These are phyloP conservation scores for Laothoe populi DNA, from an alignment of 2,888 invertebrate genomes.

Conservation along the genomic window DNA sequence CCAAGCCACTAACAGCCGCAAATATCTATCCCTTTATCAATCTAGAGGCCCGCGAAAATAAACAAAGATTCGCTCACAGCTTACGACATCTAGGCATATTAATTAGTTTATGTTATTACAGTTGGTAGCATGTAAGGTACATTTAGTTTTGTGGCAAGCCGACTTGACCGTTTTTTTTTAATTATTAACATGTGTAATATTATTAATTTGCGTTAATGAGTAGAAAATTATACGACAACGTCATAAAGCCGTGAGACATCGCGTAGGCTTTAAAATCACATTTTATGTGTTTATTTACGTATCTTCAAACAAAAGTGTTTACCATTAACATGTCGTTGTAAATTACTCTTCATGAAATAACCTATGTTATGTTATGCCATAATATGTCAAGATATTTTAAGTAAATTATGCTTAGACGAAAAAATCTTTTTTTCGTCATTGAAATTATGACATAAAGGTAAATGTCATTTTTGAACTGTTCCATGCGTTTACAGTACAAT, in stretches of 20 bases:
- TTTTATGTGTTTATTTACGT: constrained; percentile 17
- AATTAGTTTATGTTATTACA: background rate
- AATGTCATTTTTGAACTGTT: too few relatives aligned
- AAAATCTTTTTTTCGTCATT: too few relatives aligned
- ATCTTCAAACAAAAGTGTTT: constrained; percentile 23
- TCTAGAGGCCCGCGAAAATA: too few relatives aligned
- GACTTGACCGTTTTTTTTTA: background rate
- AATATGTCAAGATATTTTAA: background rate
- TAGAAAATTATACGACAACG: background rate
- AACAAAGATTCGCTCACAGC: background rate
- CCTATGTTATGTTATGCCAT: background rate
- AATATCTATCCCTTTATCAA: too few relatives aligned
- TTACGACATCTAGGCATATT: background rate
- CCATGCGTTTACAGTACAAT: too few relatives aligned
- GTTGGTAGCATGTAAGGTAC: background rate
- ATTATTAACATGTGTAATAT: background rate
- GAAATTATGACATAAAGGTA: too few relatives aligned
- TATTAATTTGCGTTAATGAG: background rate
- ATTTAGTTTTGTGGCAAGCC: background rate
- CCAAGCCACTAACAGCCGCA: too few relatives aligned
- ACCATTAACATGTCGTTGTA: constrained; percentile 16
- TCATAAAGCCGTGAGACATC: background rate
- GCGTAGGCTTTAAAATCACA: constrained; percentile 6
- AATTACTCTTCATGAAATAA: constrained; percentile 1
- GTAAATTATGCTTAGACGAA: too few relatives aligned